Percentiles rank a stretch among this genome's conserved stretches.
Evolutionary conservation across 1,140 invertebrate species (phyloP).

Genomic region (Drosophila repletoides): DNA sequence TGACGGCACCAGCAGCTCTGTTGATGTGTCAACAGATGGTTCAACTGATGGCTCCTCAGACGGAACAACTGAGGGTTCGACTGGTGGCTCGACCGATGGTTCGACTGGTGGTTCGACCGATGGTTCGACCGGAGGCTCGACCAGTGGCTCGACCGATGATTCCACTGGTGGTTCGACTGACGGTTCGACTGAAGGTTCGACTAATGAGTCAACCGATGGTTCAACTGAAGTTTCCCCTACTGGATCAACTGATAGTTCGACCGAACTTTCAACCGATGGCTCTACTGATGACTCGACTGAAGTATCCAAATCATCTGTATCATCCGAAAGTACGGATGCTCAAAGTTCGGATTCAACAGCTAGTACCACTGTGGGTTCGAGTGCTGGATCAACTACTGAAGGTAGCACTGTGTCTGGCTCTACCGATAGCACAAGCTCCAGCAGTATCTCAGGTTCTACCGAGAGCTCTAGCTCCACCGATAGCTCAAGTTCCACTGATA

Average conservation of each 20-base stretch:
- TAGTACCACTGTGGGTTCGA: conserved; percentile 32
- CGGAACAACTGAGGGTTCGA: conserved; percentile 7
- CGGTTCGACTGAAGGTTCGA: neutral
- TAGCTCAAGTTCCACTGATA: conserved; percentile 7
- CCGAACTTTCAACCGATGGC: neutral
- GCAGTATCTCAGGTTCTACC: conserved; percentile 36
- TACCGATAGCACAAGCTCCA: too few relatives aligned
- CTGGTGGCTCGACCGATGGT: neutral
- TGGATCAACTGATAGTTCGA: neutral
- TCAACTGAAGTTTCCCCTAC: conserved; percentile 9
- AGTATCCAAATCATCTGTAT: neutral
- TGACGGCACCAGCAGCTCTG: neutral
- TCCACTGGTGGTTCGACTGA: conserved; percentile 14
- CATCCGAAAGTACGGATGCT: conserved; percentile 5
- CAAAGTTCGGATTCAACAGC: conserved; percentile 36
- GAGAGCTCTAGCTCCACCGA: conserved; percentile 28
- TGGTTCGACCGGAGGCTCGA: conserved; percentile 16
- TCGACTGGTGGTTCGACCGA: conserved; percentile 21
- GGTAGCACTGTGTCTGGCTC: conserved; percentile 35
- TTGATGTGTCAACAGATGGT: conserved; percentile 9
- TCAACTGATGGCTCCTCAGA: conserved; percentile 19
- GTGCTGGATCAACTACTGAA: conserved; percentile 40
- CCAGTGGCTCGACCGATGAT: conserved; percentile 5
- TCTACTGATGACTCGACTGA: conserved; percentile 23
- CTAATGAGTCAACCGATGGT: conserved; percentile 12